These are phyloP conservation scores for Ictalurus punctatus DNA, from an alignment of 2,113 vertebrate species.

Conservation along the genomic window DNA sequence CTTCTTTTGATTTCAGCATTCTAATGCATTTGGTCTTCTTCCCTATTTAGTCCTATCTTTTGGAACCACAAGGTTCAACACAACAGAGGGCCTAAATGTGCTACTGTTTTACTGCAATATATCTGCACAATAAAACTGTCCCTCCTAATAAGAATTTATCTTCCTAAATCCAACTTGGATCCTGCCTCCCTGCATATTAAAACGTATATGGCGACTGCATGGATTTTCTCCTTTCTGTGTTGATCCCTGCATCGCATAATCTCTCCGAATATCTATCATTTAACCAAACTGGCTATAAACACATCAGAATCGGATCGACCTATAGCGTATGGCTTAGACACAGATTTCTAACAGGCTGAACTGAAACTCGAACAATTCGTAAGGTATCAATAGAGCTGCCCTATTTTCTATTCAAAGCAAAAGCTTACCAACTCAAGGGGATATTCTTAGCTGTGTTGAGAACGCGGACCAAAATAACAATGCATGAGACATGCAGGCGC, in stretches of 20 bases:
- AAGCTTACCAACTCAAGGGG: slow-evolving; percentile 28
- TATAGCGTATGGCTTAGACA: neutral
- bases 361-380: slow-evolving; percentile 26
- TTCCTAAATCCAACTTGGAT: neutral
- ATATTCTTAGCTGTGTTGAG: slow-evolving; percentile 40
- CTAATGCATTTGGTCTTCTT: neutral
- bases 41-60: neutral
- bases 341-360: slow-evolving; percentile 1
- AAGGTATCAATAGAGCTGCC: slow-evolving; percentile 42
- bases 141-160: neutral
- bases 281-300: neutral
- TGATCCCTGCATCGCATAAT: neutral
- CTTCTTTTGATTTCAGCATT: slow-evolving; percentile 9
- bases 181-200: neutral
- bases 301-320: neutral
- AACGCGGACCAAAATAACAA: slow-evolving; percentile 39
- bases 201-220: neutral
- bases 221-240: neutral
- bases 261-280: neutral
- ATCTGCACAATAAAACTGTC: slow-evolving; percentile 7
- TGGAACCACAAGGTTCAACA: neutral
- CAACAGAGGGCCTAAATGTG: neutral
- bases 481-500: slow-evolving; percentile 21
- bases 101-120: neutral
- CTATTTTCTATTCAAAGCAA: slow-evolving; percentile 44